Evolutionary conservation across 2,888 invertebrate species (phyloP), one percentile per base, ranked within the genome.

Genomic region (Thysanoteuthis rhombus): DNA sequence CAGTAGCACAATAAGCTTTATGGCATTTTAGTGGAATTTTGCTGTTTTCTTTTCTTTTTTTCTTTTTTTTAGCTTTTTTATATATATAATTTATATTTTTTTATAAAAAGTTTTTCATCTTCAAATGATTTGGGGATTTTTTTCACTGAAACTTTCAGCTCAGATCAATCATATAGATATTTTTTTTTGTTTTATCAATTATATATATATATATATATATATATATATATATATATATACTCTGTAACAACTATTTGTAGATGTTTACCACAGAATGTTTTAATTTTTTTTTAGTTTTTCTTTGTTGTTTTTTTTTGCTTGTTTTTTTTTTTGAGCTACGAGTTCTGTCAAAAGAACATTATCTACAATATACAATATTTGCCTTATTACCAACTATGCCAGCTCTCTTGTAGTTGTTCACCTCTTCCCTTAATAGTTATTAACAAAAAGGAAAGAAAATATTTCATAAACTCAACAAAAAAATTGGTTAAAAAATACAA

Each of bases 1-100:
- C 75, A 75, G n/a, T 75, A 75, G 75, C n/a, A 75, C 75, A 75
- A 75, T 75, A 75, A 75, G 75, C 75, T 75, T 75, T 75, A 75
- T 75, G 75, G 75, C 75, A 75, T 75, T 75, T 75, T 75, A 75
- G 75, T 75, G 75, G n/a, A 75, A 75, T 75, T 75, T 75, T 75
- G 75, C n/a, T n/a, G 19, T 75, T 75, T 75, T 75, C n/a, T 75
- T 52, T 52, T 45, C 19, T 45, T 45, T 45, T 25, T 25, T 5
- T 0, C 5, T 25, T 52, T 25, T 25, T 75, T n/a, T n/a, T 8
- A 52, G 1, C 22, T 52, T 52, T 52, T 52, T 52, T 28, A 22
- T 75, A 75, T 75, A 75, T 75, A 75, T n/a, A n/a, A n/a, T n/a
- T n/a, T n/a, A n/a, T n/a, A n/a, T n/a, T 32, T n/a, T 75, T 75